A percentile compares a stretch with the other conserved stretches of the same genome.
Evolutionary conservation across 37 sponge, comb jelly and placozoan species (phyloP).

Genomic region (Amphimedon queenslandica): DNA sequence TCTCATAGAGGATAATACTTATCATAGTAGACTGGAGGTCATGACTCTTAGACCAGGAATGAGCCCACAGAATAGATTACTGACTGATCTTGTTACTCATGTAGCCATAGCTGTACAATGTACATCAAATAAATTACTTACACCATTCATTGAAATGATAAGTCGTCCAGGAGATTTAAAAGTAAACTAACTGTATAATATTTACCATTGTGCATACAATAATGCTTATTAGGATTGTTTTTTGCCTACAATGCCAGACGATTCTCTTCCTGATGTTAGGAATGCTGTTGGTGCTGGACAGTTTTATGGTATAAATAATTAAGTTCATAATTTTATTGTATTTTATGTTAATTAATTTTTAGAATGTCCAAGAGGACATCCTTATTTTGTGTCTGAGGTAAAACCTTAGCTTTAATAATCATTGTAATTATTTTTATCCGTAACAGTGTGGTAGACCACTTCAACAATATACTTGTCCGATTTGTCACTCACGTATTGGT

Average conservation of each 20-base stretch:
- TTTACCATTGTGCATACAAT: neutral
- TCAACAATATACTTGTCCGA: conserved; percentile 17
- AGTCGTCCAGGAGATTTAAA: conserved; percentile 28
- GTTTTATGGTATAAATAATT: conserved; percentile 18
- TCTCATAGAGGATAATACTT: conserved; percentile 37
- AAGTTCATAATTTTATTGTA: neutral
- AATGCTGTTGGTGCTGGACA: conserved; percentile 3
- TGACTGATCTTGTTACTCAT: conserved; percentile 48
- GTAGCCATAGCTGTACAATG: conserved; percentile 21
- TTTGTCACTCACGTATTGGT: conserved; percentile 44
- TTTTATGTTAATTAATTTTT: conserved; percentile 15
- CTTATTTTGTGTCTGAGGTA: conserved; percentile 61
- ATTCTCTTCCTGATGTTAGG: conserved; percentile 5
- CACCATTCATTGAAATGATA: conserved; percentile 43
- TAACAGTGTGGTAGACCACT: conserved; percentile 49
- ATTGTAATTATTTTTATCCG: conserved; percentile 5
- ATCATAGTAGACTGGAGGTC: conserved; percentile 35
- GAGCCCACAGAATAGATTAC: conserved; percentile 3
- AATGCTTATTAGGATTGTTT: conserved; percentile 33
- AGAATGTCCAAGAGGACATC: conserved; percentile 9
- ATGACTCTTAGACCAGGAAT: conserved; percentile 18
- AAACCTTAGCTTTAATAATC: neutral
- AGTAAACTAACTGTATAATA: conserved; percentile 15
- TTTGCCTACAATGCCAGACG: conserved; percentile 63
- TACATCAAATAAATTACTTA: conserved; percentile 20